Base-by-base conservation (phyloP, 2,113 vertebrate species). In the Typhlomys cinereus region DNA sequence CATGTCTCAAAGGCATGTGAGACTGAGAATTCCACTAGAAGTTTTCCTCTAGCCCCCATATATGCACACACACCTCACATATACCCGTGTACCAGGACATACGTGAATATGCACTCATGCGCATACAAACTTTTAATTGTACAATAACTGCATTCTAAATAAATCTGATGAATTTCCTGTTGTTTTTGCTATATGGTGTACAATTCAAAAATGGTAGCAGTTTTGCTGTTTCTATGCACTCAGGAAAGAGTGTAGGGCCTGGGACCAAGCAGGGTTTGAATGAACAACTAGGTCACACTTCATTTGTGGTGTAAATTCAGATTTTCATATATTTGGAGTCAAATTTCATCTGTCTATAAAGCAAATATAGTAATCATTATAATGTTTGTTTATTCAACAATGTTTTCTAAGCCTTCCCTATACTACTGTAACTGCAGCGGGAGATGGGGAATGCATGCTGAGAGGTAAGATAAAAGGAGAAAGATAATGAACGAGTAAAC, bases 321-420 rank as follows among this genome's bases (percentile, higher is more conserved):
- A 62, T 80, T 81, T 76, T 87, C 76, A n/a, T 41, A 46, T 31
- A 46, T 50, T 39, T 44, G 27, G 67, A 74, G 36, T 69, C 61
- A 82, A 67, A 41, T 52, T 95, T 80, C 73, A 69, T 74, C 69
- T 36, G 67, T 80, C 61, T 85, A 21, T 41, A 89, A 84, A 92
- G 57, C 18, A 92, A 84, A 50, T 84, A 80, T 41, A 83, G 67
- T 57, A 78, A 48, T 64, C 34, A 75, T 46, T 69, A 59, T 20
- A 23, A 59, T 11, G 7, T 54, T 69, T 6, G n/a, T 46, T 70
- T 86, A 64, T 71, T 61, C 85, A 62, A 61, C 36, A 87, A 39
- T 71, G 39, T 29, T 44, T 64, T 31, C 62, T 34, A 29, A 76
- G 36, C 39, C 64, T n/a, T 34, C 57, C 39, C 31, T 27, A 39